phyloP scores from a whole-genome alignment of 2,888 invertebrate genomes.

The Hypercompe scribonia region DNA sequence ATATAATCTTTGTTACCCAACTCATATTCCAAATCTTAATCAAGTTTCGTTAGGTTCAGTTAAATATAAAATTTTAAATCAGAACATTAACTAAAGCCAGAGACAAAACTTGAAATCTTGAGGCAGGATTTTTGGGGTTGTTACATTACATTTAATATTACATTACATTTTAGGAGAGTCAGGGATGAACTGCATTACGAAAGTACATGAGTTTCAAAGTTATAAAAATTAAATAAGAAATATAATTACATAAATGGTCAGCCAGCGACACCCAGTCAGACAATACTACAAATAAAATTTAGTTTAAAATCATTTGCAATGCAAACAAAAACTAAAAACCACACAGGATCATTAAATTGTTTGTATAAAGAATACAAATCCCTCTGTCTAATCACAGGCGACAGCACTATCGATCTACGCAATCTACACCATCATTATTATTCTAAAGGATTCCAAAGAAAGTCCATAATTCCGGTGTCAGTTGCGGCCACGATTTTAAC shows the following conservation, averaged over 20 bases:
- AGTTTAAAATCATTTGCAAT: not conserved
- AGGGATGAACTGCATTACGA: not conserved
- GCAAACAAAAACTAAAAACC: not conserved
- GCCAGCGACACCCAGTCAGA: not conserved
- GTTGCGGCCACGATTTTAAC: constrained; percentile 10
- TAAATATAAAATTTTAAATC: not conserved
- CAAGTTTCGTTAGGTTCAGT: not conserved
- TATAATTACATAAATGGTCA: no score
- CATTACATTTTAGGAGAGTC: not conserved
- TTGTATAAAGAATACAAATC: not conserved
- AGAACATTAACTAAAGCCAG: not conserved
- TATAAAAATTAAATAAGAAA: not conserved
- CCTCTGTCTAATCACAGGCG: not conserved
- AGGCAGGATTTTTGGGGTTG: no score
- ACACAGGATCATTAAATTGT: not conserved
- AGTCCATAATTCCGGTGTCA: constrained; percentile 1
- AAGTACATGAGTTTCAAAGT: not conserved
- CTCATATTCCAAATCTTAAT: not conserved
- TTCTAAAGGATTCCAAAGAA: constrained; percentile 7
- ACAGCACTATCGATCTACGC: not conserved
- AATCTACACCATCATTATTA: constrained; percentile 11
- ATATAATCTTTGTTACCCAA: not conserved
- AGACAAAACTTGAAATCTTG: no score
- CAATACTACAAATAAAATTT: not conserved
- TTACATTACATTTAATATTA: no score